These are phyloP conservation scores for Drosophila mojavensis DNA, from an alignment of 1,140 invertebrate genomes.

Conservation along the genomic window DNA sequence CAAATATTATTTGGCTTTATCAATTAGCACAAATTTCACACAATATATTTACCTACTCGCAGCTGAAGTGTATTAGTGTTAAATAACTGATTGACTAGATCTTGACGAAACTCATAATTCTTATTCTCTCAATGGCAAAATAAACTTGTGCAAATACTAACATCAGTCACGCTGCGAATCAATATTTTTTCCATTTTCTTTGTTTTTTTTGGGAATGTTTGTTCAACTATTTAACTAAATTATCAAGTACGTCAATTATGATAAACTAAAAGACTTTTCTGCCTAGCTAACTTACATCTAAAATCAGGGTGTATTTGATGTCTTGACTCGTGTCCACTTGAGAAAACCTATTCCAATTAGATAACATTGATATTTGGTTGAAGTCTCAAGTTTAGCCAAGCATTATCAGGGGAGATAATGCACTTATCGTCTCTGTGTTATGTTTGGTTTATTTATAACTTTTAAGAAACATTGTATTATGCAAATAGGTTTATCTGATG, in stretches of 20 bases:
- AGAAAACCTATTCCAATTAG: not conserved
- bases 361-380: not conserved
- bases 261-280: no score
- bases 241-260: no score
- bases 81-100: not conserved
- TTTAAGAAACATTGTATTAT: conserved; percentile 9
- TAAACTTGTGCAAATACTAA: not conserved
- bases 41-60: conserved; percentile 4
- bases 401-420: not conserved
- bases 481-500: not conserved
- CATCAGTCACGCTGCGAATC: not conserved
- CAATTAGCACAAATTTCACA: not conserved
- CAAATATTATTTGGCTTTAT: not conserved
- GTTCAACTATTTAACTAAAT: no score
- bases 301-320: not conserved
- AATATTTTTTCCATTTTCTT: not conserved
- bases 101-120: not conserved
- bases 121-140: not conserved
- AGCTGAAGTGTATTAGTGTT: not conserved
- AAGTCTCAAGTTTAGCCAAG: not conserved
- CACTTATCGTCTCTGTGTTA: not conserved
- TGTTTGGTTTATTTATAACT: not conserved
- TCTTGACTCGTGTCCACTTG: not conserved
- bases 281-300: no score
- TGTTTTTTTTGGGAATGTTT: no score